Evolutionary conservation across 2,888 invertebrate genomes (phyloP), one percentile per base, ranked within the genome.

Genomic region (Ctena decussata): DNA sequence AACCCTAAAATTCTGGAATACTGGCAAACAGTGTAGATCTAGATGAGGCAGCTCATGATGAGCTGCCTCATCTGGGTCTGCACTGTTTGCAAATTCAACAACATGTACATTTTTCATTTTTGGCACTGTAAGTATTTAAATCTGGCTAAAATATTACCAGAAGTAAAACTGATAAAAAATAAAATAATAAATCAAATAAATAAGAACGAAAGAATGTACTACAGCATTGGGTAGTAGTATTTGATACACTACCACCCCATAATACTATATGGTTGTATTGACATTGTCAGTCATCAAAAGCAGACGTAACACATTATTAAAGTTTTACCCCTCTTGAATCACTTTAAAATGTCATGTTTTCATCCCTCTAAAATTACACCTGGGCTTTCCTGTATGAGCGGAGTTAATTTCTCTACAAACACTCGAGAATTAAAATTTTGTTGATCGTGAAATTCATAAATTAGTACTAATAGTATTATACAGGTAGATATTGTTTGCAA

Each of bases 401-500:
- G 15, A 27, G 57, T 65, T 65, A 35, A 65, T 65, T 65, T 65
- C 65, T 65, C 21, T 0, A 35, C 65, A 65, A 65, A 65, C 65
- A 65, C 65, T 65, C 21, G 8, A 30, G 35, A 35, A 65, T 65
- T 8, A 65, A 57, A 65, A 65, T 65, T 65, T 65, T 65, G 65
- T 65, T 65, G 21, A 65, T 65, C 65, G 35, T 65, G 65, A 65
- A 65, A 65, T 65, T 35, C 65, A 65, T 65, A 65, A 65, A 32
- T 35, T 65, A 35, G 65, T 65, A 27, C 27, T 65, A 65, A 65
- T 65, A 21, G 65, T 35, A 65, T 35, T 35, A 65, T n/a, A n/a
- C 65, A 35, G 65, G 65, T 35, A 65, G 65, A 65, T 65, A 35
- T 65, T 65, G 65, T 65, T 65, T 65, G 65, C 2, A 21, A n/a